Base-by-base conservation (phyloP, 2,888 invertebrate genomes). In the Xestia sexstrigata region DNA sequence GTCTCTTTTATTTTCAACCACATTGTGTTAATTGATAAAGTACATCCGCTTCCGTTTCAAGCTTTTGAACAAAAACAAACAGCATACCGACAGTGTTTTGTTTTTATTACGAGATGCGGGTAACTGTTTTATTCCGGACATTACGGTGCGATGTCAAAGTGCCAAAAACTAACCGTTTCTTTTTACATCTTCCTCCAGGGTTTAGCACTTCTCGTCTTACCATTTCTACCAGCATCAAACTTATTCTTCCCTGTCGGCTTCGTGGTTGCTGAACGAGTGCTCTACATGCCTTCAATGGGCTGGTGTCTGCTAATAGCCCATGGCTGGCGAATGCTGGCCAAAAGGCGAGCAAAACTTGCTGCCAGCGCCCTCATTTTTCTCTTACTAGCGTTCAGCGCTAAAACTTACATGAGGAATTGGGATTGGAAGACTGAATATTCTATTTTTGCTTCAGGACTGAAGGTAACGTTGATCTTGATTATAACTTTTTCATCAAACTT, bases 221-320 rank as follows among this genome's bases (percentile, higher is more conserved):
- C 99, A 72, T 99, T 99, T 95, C 96, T 99, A 84, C 99, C 99
- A 74, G 99, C 99, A 0, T 99, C 99, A 72, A 99, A 99, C 97
- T 97, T 99, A 70, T 99, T 99, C 97, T 99, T 99, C 96, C 99
- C 99, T 0, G 99, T 99, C 72, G 99, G 99, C 2, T 99, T 99
- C 95, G 99, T 99, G 82, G 98, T 99, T 49, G 99, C 99, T 3
- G 99, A 99, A 95, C 97, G 99, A 87, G 98, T 99, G 67, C 97
- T 99, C 8, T 99, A 99, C 95, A 99, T 99, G 97, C 99, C 99
- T 0, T 99, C 99, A 23, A 99, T 99, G 99, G 99, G 99, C 72
- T 99, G 99, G 97, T 99, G 99, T 92, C 97, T 99, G 94, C 97
- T 99, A 39, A 97, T 99, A 5, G 99, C 99, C 5, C 98, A 98